Conservation (phyloP, 2,113 vertebrate species). For the Salvelinus sp. region DNA sequence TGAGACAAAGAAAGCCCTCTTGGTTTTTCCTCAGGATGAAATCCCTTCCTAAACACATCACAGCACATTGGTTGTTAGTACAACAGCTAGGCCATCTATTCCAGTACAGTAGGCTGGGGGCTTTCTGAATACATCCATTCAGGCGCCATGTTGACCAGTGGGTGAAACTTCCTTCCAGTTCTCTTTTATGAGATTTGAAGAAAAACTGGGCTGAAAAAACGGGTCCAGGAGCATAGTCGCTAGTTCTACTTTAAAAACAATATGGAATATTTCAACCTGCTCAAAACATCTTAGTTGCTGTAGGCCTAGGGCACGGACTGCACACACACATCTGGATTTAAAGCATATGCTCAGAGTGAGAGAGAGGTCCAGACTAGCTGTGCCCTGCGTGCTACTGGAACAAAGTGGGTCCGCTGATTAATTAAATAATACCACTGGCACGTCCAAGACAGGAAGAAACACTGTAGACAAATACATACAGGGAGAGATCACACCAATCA, state of each 20-base stretch:
- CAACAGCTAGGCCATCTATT: background rate
- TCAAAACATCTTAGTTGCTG: background rate
- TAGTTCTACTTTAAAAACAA: background rate
- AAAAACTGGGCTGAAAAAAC: background rate
- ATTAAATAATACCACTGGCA: slow-evolving; percentile 1
- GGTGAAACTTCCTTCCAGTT: background rate
- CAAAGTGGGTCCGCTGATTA: slow-evolving; percentile 3
- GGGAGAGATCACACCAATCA: too few relatives aligned
- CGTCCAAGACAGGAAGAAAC: background rate
- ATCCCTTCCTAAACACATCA: slow-evolving; percentile 42
- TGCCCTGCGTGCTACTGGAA: background rate
- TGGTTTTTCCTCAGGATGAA: slow-evolving; percentile 46
- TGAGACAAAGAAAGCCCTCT: slow-evolving; percentile 23
- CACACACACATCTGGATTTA: background rate
- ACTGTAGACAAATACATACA: background rate
- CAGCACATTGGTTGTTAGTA: slow-evolving; percentile 8
- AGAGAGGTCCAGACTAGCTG: background rate
- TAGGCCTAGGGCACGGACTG: background rate
- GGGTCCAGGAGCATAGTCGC: background rate
- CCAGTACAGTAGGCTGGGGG: background rate
- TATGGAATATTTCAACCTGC: background rate
- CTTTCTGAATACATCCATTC: background rate
- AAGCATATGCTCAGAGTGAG: slow-evolving; percentile 14
- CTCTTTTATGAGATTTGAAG: background rate
- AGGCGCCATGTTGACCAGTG: background rate